A percentile compares a stretch with the other conserved stretches of the same genome.
phyloP scores from a whole-genome alignment of 2,797 vertebrate genomes.

The Microhierax caerulescens region DNA sequence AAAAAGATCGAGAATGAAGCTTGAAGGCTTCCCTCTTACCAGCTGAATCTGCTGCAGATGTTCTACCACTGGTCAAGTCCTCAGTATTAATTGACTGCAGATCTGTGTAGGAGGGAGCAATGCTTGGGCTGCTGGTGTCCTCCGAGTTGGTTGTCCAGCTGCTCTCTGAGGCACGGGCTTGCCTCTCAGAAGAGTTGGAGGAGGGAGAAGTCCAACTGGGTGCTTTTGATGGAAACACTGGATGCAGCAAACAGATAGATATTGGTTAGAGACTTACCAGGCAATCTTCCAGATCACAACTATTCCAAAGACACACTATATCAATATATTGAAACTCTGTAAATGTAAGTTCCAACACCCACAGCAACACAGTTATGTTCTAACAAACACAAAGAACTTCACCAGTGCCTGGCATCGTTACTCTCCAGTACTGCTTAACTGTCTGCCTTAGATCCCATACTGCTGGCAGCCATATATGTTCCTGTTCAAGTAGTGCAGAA shows the following conservation, averaged over 20 bases:
- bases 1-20: background rate
- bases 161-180: slow-evolving; percentile 75
- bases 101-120: slow-evolving; percentile 80
- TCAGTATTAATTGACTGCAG: slow-evolving; percentile 77
- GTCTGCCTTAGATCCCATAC: background rate
- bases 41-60: slow-evolving; percentile 77
- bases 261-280: background rate
- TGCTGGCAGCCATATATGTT: background rate
- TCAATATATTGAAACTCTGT: background rate
- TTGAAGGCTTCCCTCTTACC: slow-evolving; percentile 73
- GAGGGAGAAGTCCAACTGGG: slow-evolving; percentile 73
- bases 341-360: background rate
- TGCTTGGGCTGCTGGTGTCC: slow-evolving; percentile 79
- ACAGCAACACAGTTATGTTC: background rate
- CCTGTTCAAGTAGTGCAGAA: background rate
- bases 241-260: background rate
- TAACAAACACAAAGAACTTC: background rate
- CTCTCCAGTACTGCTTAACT: background rate
- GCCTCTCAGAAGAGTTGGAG: slow-evolving; percentile 76
- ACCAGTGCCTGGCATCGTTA: background rate
- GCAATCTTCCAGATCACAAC: background rate
- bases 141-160: slow-evolving; percentile 83
- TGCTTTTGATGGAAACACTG: slow-evolving; percentile 66
- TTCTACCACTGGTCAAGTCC: slow-evolving; percentile 72
- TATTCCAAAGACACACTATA: background rate